A percentile compares a stretch with the other conserved stretches of the same genome.
Conservation (phyloP, 2,113 vertebrate genomes). For the Chascanopsetta lugubris region DNA sequence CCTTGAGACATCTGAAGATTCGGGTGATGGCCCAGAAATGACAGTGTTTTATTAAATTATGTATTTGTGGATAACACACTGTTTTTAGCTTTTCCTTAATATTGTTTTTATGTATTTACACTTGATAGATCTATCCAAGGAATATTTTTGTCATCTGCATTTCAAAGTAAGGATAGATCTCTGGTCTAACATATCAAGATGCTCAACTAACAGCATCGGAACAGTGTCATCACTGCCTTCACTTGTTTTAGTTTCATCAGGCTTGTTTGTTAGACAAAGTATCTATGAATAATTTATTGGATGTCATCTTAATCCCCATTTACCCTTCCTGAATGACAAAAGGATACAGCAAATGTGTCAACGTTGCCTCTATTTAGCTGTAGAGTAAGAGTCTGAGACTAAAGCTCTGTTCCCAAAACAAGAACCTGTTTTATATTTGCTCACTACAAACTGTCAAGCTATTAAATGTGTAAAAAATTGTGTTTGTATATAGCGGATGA, state of each 20-base stretch:
- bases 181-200: conserved; percentile 43
- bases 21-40: conserved; percentile 7
- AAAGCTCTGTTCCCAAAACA: conserved; percentile 9
- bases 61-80: background rate
- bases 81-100: background rate
- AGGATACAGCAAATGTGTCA: conserved; percentile 27
- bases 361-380: conserved; percentile 19
- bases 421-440: conserved; percentile 1
- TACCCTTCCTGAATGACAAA: conserved; percentile 61
- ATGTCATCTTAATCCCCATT: conserved; percentile 62
- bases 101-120: background rate
- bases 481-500: background rate
- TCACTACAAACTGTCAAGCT: background rate
- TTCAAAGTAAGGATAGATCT: conserved; percentile 55
- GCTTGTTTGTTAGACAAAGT: conserved; percentile 59
- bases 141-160: conserved; percentile 42
- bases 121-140: conserved; percentile 37
- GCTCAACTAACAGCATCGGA: conserved; percentile 16
- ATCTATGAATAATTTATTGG: conserved; percentile 70
- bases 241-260: conserved; percentile 57
- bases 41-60: background rate
- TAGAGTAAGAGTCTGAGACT: conserved; percentile 21
- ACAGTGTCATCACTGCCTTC: conserved; percentile 47
- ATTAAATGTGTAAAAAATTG: background rate
- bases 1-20: conserved; percentile 8